Base-by-base conservation (phyloP, 2,888 invertebrate genomes). In the Melanostoma mellinum region DNA sequence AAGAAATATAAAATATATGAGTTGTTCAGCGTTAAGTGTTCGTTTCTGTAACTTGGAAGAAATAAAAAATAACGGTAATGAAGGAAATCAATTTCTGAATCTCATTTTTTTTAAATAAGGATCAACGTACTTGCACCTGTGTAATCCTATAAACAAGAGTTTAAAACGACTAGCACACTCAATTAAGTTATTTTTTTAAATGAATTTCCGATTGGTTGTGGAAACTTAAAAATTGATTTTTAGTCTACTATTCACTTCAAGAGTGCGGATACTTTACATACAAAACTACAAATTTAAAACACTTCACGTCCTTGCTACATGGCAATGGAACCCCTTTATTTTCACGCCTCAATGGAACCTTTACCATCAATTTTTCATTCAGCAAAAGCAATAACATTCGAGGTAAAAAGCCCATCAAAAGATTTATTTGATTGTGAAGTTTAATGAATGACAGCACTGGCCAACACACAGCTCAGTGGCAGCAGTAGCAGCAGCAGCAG, bases 381-480 rank as follows among this genome's bases (percentile, higher is more conserved):
- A 79, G 55, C 71, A 71, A 67, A 84, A 84, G 79, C 84, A 84
- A 79, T 84, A 84, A 79, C 84, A 84, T 84, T 75, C 79, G 84
- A 84, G 79, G 84, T 84, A 79, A 75, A 79, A 84, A 79, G 79
- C 65, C 84, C 79, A 84, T 84, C 79, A 79, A 84, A 75, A 84
- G 84, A 84, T 84, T 84, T 84, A 84, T 84, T 84, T 84, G 79
- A 84, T 84, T 79, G 84, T 84, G 84, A 67, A 78, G 84, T 74
- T 84, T 84, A 79, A 84, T 84, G 84, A 84, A 79, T 84, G 79
- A 79, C 84, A 79, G 71, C 65, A 65, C 65, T 74, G 81, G 40
- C 81, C 80, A 81, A 56, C 71, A 73, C 32, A 61, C 65, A 67
- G 69, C 46, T 48, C 48, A 42, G 4, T 67, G 58, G 60, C 10